Evolutionary conservation across 1,140 invertebrate species (phyloP).

Genomic region (Prorops nasuta): DNA sequence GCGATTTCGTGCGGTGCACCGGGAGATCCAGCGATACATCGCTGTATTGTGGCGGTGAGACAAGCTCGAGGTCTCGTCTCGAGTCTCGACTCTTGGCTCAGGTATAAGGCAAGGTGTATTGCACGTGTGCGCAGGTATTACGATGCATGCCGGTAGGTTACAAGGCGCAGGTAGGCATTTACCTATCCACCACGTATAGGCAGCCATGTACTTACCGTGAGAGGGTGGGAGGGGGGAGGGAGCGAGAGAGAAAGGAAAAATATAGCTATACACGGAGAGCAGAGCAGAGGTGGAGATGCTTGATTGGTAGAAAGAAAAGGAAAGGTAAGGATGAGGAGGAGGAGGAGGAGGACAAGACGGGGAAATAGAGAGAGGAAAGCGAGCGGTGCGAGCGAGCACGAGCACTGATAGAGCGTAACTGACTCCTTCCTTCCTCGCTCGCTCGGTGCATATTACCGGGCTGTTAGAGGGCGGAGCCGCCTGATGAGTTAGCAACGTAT

Average conservation of each 20-base stretch:
- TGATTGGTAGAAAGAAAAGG: slow-evolving; percentile 8
- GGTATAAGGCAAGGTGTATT: slow-evolving; percentile 25
- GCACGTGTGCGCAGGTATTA: slow-evolving; percentile 24
- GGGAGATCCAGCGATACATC: slow-evolving; percentile 31
- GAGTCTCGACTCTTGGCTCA: too few species aligned
- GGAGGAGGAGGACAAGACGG: slow-evolving; percentile 4
- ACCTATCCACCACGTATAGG: slow-evolving; percentile 23
- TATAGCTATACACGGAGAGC: not conserved
- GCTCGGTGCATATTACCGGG: slow-evolving; percentile 54
- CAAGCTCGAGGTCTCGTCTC: not conserved
- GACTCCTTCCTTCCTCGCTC: too few species aligned
- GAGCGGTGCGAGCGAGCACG: slow-evolving; percentile 22
- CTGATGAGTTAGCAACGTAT: slow-evolving; percentile 58
- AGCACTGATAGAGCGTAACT: slow-evolving; percentile 43
- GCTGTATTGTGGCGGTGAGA: not conserved
- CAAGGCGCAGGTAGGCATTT: slow-evolving; percentile 29
- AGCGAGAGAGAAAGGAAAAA: not conserved
- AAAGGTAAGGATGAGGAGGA: slow-evolving; percentile 1
- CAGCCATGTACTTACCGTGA: slow-evolving; percentile 15
- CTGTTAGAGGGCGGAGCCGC: slow-evolving; percentile 55
- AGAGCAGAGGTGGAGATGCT: not conserved
- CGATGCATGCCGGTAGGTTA: slow-evolving; percentile 29
- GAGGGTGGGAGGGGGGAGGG: too few species aligned
- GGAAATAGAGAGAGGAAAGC: slow-evolving; percentile 6
- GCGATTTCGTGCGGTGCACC: slow-evolving; percentile 36